Evolutionary conservation across 2,797 vertebrate species (phyloP).

Genomic region (Thripadectes ignobilis): DNA sequence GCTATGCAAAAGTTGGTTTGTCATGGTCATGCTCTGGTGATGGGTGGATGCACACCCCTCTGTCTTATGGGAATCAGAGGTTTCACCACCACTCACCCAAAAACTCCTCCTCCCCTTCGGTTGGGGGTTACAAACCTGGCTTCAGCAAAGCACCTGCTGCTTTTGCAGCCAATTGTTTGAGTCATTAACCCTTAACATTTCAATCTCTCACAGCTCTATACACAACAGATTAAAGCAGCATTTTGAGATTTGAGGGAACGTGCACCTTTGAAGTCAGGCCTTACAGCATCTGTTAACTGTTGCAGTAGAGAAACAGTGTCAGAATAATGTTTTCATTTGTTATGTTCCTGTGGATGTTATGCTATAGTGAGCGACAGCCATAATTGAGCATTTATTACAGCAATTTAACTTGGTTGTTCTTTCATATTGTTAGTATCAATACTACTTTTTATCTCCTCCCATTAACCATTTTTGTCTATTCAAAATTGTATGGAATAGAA

Average conservation of each 20-base stretch:
- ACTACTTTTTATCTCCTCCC: background rate
- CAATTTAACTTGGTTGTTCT: background rate
- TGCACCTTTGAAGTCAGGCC: background rate
- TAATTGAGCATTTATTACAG: background rate
- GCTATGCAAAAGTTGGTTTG: background rate
- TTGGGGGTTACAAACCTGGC: background rate
- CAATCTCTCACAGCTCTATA: background rate
- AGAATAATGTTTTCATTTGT: background rate
- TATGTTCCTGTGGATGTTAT: background rate
- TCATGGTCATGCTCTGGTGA: background rate
- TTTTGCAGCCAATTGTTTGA: background rate
- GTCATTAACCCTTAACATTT: background rate
- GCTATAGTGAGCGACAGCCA: background rate
- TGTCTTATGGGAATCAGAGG: no score
- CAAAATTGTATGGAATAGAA: background rate
- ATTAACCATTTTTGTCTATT: background rate
- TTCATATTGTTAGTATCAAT: background rate
- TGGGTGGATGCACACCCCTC: background rate
- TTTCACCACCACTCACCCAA: background rate
- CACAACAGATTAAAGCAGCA: background rate
- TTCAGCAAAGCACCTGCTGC: background rate
- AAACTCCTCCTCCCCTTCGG: background rate
- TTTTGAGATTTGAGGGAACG: background rate
- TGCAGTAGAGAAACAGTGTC: background rate
- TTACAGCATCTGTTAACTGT: background rate